Conservation (phyloP, 2,113 vertebrate genomes). For the Sorex fumeus region DNA sequence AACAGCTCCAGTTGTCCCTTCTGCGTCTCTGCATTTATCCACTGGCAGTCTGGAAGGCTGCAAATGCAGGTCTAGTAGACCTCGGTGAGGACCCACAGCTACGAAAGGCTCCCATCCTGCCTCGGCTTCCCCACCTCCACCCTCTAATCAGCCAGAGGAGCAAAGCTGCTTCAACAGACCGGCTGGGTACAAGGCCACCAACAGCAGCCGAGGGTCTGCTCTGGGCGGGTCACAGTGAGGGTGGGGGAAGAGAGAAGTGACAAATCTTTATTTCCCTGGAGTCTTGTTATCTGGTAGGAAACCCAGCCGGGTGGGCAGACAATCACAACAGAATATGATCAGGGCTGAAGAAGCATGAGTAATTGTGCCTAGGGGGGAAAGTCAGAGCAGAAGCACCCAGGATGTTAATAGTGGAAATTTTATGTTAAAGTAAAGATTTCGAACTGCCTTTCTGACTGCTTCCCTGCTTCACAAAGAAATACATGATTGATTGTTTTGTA, state of each 20-base stretch:
- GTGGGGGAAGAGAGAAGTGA: neutral
- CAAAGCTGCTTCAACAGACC: neutral
- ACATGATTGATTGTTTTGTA: neutral
- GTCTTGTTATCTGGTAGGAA: conserved; percentile 10
- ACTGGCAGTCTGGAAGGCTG: neutral
- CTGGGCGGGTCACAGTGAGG: neutral
- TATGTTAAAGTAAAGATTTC: neutral
- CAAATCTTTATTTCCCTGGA: neutral
- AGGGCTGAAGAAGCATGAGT: conserved; percentile 22
- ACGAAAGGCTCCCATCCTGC: neutral
- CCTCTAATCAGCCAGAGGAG: neutral
- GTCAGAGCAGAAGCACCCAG: conserved; percentile 33
- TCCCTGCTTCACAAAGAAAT: conserved; percentile 46
- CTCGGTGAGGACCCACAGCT: neutral
- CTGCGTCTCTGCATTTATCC: neutral
- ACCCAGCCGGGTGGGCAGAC: conserved; percentile 22
- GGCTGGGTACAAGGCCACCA: neutral
- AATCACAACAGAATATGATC: conserved; percentile 39
- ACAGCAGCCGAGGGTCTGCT: neutral
- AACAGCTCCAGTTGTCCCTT: neutral
- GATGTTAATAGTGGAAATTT: conserved; percentile 22
- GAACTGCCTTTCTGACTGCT: conserved; percentile 36
- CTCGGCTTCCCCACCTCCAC: neutral
- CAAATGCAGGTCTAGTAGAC: neutral
- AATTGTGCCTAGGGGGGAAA: neutral